phyloP scores from a whole-genome alignment of 2,797 vertebrate genomes.

The Acridotheres tristis region DNA sequence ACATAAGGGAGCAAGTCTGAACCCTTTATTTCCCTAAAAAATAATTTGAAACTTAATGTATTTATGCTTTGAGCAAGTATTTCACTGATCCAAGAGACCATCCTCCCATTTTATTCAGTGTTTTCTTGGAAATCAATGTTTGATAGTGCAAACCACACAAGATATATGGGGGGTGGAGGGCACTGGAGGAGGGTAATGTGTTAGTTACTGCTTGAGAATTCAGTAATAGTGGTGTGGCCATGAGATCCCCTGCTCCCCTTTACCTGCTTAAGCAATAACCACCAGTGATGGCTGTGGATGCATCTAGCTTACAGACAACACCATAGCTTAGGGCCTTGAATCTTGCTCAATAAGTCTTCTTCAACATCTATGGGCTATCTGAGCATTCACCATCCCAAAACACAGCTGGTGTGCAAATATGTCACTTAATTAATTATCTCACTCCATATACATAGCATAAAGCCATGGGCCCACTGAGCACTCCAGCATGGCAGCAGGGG shows the following conservation, averaged over 20 bases:
- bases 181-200: too few relatives aligned
- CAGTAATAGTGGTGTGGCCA: background rate
- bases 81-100: background rate
- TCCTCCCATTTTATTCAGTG: background rate
- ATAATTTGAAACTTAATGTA: background rate
- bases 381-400: background rate
- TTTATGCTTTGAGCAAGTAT: background rate
- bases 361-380: background rate
- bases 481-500: background rate
- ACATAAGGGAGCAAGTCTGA: background rate
- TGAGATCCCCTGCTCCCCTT: accelerated
- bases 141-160: background rate
- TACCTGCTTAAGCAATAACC: background rate
- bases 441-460: background rate
- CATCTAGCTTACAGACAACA: background rate
- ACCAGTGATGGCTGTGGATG: background rate
- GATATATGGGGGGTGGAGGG: accelerated
- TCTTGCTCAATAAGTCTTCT: background rate
- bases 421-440: background rate
- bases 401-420: background rate
- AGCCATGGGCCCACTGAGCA: background rate
- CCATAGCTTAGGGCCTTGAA: background rate
- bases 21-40: background rate
- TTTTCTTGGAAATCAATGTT: background rate
- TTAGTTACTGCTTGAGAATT: background rate